Percentiles rank a stretch among this genome's conserved stretches.
phyloP scores from a whole-genome alignment of 2,113 vertebrate genomes.

The Arizona elegans region DNA sequence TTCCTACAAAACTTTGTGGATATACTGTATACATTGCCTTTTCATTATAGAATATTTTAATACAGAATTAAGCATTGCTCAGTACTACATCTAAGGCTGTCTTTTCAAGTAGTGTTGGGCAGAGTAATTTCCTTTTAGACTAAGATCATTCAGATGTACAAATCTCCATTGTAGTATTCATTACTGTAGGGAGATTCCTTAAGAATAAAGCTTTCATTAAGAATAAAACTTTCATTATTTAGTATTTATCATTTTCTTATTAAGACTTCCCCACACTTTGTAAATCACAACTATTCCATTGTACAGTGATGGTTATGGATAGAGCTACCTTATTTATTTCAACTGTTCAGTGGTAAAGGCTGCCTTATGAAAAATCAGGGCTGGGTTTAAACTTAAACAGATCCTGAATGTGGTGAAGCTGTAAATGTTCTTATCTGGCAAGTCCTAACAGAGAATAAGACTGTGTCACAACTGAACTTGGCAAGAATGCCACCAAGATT shows the following conservation, averaged over 20 bases:
- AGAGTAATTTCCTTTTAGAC: background rate
- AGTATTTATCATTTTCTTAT: background rate
- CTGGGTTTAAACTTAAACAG: background rate
- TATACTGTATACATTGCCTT: background rate
- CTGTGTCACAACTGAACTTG: background rate
- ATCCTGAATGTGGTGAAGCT: background rate
- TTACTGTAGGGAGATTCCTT: background rate
- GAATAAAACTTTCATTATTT: background rate
- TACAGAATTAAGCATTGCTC: background rate
- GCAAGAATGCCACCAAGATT: background rate
- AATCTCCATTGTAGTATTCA: background rate
- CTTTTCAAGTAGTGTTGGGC: background rate
- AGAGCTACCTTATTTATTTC: background rate
- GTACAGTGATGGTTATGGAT: background rate
- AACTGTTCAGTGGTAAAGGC: background rate
- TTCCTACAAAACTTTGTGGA: slow-evolving; percentile 42
- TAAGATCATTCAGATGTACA: background rate
- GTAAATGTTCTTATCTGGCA: background rate
- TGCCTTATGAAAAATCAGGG: background rate
- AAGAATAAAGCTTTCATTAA: too few relatives aligned
- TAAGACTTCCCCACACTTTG: background rate
- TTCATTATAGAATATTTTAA: background rate
- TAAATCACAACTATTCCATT: background rate
- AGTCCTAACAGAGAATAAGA: background rate
- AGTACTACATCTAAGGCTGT: background rate